phyloP scores from a whole-genome alignment of 2,888 invertebrate species.

The Polydrusus cervinus region DNA sequence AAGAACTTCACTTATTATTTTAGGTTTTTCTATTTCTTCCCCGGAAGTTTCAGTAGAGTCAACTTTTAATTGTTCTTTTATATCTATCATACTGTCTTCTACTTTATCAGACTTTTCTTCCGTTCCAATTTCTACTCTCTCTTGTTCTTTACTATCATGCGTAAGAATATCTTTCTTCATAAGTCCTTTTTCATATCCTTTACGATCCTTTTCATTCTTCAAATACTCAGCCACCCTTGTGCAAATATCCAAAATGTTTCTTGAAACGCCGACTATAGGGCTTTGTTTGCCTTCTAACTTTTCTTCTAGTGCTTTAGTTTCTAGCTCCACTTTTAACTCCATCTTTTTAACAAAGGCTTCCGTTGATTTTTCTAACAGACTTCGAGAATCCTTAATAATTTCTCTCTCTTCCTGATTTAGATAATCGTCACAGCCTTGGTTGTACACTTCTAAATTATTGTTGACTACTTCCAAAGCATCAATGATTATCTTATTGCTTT shows the following conservation, averaged over 20 bases:
- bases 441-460: slow-evolving; percentile 47
- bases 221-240: slow-evolving; percentile 51
- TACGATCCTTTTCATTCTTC: slow-evolving; percentile 22
- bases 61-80: neutral
- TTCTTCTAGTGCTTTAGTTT: slow-evolving; percentile 32
- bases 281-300: slow-evolving; percentile 38
- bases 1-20: neutral
- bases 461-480: slow-evolving; percentile 30
- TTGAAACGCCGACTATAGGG: slow-evolving; percentile 46
- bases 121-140: neutral
- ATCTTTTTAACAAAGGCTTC: slow-evolving; percentile 46
- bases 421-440: slow-evolving; percentile 39
- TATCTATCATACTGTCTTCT: neutral
- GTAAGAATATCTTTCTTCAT: slow-evolving; percentile 2
- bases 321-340: slow-evolving; percentile 33
- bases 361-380: slow-evolving; percentile 32
- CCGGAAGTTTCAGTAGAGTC: neutral
- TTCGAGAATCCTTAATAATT: slow-evolving; percentile 45
- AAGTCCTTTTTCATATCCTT: neutral
- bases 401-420: slow-evolving; percentile 51
- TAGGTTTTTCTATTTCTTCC: neutral
- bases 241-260: slow-evolving; percentile 56
- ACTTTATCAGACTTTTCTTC: neutral
- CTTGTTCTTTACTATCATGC: neutral
- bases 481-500: neutral